These are phyloP conservation scores for Zygogramma bicolorata DNA, from an alignment of 2,888 invertebrate species.

Conservation along the genomic window DNA sequence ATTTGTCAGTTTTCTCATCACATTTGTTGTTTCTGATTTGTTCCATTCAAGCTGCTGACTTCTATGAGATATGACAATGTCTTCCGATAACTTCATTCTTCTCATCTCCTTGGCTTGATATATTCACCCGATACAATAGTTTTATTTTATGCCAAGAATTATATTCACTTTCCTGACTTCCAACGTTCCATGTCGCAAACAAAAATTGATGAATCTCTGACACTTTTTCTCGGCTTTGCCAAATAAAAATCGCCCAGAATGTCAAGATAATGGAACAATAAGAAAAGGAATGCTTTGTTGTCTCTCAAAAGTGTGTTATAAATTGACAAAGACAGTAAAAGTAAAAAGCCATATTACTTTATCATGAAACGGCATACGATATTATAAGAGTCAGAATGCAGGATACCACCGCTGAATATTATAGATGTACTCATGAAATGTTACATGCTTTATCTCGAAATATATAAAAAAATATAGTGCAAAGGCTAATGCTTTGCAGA, in stretches of 20 bases:
- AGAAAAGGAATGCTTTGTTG: not conserved
- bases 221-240: not conserved
- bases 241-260: not conserved
- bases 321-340: slow-evolving; percentile 13
- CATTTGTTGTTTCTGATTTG: no score
- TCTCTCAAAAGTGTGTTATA: not conserved
- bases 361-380: slow-evolving; percentile 15
- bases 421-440: slow-evolving; percentile 28
- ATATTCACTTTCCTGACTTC: no score
- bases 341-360: slow-evolving; percentile 2
- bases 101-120: no score
- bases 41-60: no score
- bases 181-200: not conserved
- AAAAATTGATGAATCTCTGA: not conserved
- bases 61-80: no score
- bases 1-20: no score
- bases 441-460: slow-evolving; percentile 29
- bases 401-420: slow-evolving; percentile 30
- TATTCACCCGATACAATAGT: no score
- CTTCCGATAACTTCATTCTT: no score
- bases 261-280: not conserved
- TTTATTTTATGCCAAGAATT: no score
- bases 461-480: slow-evolving; percentile 36
- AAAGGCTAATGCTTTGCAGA: slow-evolving; percentile 33
- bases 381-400: slow-evolving; percentile 11